Evolutionary conservation across 2,113 vertebrate genomes (phyloP), one percentile per base, ranked within the genome.

Genomic region (Prionailurus bengalensis): DNA sequence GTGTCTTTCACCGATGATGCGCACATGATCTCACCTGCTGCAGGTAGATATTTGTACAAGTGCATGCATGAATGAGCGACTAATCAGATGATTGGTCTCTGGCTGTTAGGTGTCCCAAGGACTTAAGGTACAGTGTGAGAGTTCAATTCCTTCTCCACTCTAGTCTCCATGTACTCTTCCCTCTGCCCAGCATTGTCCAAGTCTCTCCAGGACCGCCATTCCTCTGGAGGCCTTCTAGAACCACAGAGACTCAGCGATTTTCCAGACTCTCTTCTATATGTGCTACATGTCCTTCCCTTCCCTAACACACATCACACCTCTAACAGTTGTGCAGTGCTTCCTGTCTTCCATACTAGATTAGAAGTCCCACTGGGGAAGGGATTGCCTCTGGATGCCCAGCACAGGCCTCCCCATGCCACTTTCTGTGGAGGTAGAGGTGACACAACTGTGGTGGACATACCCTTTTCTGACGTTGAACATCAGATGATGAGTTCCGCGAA

Each of bases 401-500:
- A 13, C 58, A 4, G 89, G 39, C 76, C 81, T 1, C 5, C 17
- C 3, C 16, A 8, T n/a, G 25, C 45, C 14, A 2, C 68, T 48
- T 33, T 94, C 2, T 29, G 27, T 58, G 25, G 71, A 85, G 7
- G 8, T 29, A 27, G 48, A 31, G n/a, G 58, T 53, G 17, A 65
- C 31, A 13, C 16, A 31, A 8, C 48, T 5, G 7, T 84, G 71
- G 5, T 94, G 42, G 51, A 29, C 29, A 65, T 11, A 17, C 17
- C 23, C 17, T 65, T 63, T 53, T 83, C 58, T 66, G 80, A 80
- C 48, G 51, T 13, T n/a, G 36, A 78, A 61, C n/a, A 48, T 63
- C n/a, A 48, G 19, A n/a, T 73, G 76, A 29, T 76, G 16, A 84
- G n/a, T 15, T 90, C 0, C 0, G 0, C 39, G 29, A 42, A 82